Base-by-base conservation (phyloP, 2,113 vertebrate species). In the Calonectris borealis region DNA sequence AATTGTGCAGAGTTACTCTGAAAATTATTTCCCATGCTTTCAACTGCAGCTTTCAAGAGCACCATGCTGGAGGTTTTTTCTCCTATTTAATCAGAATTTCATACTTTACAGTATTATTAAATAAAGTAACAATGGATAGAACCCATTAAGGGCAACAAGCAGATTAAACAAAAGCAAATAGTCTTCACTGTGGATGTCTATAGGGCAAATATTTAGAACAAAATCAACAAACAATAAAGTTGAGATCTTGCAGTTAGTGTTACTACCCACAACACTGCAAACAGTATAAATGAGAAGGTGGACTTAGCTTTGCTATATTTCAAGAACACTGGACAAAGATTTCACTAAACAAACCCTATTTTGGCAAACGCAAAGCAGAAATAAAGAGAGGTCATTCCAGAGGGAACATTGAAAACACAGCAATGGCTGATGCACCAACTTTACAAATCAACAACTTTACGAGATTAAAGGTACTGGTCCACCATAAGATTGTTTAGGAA, bases 241-340 rank as follows among this genome's bases (percentile, higher is more conserved):
- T 84, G 58, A 92, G 31, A 66, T 70, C 68, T 83, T 90, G 90
- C 49, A 84, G 46, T 62, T 77, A 64, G 46, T 49, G 68, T 83
- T 73, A 78, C 44, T 78, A 73, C 11, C 17, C 64, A 90, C 54
- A 88, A 38, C 26, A 54, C 61, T 88, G 71, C 25, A 77, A 94
- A 83, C 10, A 88, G 54, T 61, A 91, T 46, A 95, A 83, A 93
- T 61, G 48, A 91, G 66, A 96, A 95, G 68, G 64, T 81, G 26
- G 62, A 92, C 68, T 94, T 96, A 93, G 79, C 87, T 96, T 66
- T 54, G 32, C 75, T 86, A 88, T 69, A 93, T 92, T 94, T 94
- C 88, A 96, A 95, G 77, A 93, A 85, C 38, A 92, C 55, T 77
- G 71, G 75, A 83, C 64, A 95, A 93, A 91, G 26, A 91, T 64